Evolutionary conservation across 2,888 invertebrate genomes (phyloP).

Genomic region (Opisthograptis luteolata): DNA sequence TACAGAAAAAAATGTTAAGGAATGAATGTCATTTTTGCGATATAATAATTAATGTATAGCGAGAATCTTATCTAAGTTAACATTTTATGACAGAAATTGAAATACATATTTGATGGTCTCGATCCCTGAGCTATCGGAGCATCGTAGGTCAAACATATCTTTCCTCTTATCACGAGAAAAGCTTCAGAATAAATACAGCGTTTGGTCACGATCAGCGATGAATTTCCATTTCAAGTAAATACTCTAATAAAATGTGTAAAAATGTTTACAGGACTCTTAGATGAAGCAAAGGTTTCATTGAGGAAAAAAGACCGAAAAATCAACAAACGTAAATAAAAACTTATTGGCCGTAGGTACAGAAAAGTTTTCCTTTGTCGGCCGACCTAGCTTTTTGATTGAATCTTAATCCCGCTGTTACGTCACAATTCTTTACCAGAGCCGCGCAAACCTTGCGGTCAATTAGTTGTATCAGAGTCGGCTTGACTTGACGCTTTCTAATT

Average conservation of each 20-base stretch:
- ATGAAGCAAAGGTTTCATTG: constrained; percentile 12
- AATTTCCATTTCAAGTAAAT: not conserved
- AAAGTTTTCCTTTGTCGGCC: constrained; percentile 18
- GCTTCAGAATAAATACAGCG: too few species aligned
- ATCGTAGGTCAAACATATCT: too few species aligned
- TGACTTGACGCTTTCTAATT: constrained; percentile 81
- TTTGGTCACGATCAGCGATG: not conserved
- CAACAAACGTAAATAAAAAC: constrained; percentile 11
- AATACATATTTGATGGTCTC: too few species aligned
- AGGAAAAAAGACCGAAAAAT: constrained; percentile 18
- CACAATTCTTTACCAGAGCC: constrained; percentile 65
- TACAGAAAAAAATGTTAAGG: too few species aligned
- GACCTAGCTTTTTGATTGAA: constrained; percentile 18
- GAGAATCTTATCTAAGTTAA: too few species aligned
- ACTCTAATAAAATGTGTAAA: not conserved
- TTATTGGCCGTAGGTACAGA: constrained; percentile 1
- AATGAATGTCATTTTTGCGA: too few species aligned
- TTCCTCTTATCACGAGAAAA: too few species aligned
- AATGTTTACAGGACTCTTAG: constrained; percentile 7
- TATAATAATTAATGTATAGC: too few species aligned
- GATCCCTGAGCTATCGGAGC: too few species aligned
- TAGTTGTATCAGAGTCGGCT: constrained; percentile 67
- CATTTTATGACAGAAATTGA: too few species aligned
- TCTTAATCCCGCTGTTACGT: constrained; percentile 49
- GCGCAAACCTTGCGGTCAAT: constrained; percentile 80